Conservation (phyloP, 2,797 vertebrate genomes). For the Carcharodon carcharias region DNA sequence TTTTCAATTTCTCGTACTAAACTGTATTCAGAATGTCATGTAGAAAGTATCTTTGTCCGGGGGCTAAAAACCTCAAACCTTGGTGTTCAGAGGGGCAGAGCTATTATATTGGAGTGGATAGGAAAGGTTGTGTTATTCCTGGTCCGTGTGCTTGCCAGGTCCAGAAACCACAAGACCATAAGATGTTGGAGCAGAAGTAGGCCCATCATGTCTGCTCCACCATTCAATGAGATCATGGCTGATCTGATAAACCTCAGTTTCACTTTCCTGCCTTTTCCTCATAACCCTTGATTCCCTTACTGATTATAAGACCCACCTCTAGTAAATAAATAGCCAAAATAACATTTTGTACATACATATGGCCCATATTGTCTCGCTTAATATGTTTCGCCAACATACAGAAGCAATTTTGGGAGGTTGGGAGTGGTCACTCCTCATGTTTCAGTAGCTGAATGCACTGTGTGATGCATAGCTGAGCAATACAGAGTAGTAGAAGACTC, state of each 20-base stretch:
- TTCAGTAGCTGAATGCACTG: background rate
- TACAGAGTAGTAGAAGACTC: background rate
- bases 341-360: background rate
- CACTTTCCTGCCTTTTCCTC: no score
- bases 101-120: background rate
- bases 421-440: background rate
- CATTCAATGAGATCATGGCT: no score
- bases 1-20: background rate
- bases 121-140: background rate
- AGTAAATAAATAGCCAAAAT: background rate
- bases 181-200: no score
- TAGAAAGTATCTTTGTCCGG: background rate
- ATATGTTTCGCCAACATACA: background rate
- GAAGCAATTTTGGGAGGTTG: background rate
- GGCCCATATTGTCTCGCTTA: background rate
- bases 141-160: background rate
- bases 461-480: background rate
- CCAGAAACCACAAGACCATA: no score
- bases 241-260: no score
- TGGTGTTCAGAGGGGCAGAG: background rate
- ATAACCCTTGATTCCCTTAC: no score
- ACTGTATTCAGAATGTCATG: background rate
- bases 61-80: background rate
- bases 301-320: no score
- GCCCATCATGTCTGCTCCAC: no score